These are phyloP conservation scores for Ivindomyrus marchei DNA, from an alignment of 2,113 vertebrate species.

Conservation along the genomic window DNA sequence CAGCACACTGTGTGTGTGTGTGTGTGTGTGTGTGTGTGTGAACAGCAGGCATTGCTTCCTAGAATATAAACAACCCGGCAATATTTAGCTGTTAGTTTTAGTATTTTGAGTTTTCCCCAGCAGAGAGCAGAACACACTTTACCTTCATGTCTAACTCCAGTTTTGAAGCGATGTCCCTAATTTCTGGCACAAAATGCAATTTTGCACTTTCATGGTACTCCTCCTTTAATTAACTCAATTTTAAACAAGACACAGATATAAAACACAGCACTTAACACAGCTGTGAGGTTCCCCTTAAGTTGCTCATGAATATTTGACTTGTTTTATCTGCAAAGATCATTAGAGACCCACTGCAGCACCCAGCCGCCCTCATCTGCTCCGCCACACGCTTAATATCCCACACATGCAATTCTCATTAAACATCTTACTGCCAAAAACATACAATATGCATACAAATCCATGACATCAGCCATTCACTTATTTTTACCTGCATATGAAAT, in stretches of 20 bases:
- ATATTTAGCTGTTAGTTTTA: not conserved
- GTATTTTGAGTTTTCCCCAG: not conserved
- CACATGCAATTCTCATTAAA: not conserved
- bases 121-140: not conserved
- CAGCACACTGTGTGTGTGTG: not conserved
- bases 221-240: not conserved
- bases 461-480: not conserved
- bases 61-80: not conserved
- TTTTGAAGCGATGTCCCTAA: not conserved
- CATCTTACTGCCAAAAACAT: not conserved
- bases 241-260: not conserved
- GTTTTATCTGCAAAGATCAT: not conserved
- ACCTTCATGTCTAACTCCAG: not conserved
- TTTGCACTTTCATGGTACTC: not conserved
- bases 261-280: not conserved
- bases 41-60: not conserved
- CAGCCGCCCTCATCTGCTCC: not conserved
- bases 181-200: not conserved
- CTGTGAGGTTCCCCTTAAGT: not conserved
- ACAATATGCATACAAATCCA: not conserved
- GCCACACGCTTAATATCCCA: not conserved
- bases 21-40: not conserved
- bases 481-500: not conserved
- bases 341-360: not conserved
- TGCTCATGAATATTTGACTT: not conserved